A percentile compares a stretch with the other conserved stretches of the same genome.
Evolutionary conservation across 2,888 invertebrate species (phyloP).

Genomic region (Cyaniris semiargus): DNA sequence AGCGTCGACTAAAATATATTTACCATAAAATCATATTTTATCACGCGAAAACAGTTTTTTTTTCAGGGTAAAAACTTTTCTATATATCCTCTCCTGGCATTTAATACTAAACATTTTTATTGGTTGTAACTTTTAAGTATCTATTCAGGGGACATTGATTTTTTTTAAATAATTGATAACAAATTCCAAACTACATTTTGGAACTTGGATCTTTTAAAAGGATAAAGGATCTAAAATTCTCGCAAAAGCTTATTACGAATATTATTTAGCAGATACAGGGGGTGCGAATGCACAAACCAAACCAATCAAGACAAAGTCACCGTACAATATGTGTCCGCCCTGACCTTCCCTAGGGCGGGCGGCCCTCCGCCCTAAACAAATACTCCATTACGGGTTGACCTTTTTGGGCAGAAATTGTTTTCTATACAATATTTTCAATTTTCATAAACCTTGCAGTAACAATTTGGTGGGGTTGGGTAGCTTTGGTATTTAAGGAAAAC

Average conservation of each 20-base stretch:
- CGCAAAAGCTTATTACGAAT: not conserved
- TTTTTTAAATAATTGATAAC: too few species aligned
- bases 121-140: too few species aligned
- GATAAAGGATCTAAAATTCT: not conserved
- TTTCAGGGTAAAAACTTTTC: too few species aligned
- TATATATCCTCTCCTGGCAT: too few species aligned
- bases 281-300: constrained; percentile 7
- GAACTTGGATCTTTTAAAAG: too few species aligned
- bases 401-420: constrained; percentile 27
- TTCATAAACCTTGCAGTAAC: not conserved
- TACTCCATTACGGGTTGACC: constrained; percentile 41
- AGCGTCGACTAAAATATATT: too few species aligned
- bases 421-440: constrained; percentile 3
- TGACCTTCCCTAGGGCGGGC: constrained; percentile 37
- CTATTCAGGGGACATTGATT: too few species aligned
- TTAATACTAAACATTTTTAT: too few species aligned
- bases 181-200: too few species aligned
- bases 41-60: too few species aligned
- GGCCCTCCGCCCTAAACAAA: constrained; percentile 39
- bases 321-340: constrained; percentile 32
- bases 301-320: constrained; percentile 6
- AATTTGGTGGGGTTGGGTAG: not conserved
- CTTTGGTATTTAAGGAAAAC: not conserved
- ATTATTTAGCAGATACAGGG: not conserved
- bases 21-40: too few species aligned